These are phyloP conservation scores for Eupithecia pulchellata DNA, from an alignment of 2,888 invertebrate species.

Conservation along the genomic window DNA sequence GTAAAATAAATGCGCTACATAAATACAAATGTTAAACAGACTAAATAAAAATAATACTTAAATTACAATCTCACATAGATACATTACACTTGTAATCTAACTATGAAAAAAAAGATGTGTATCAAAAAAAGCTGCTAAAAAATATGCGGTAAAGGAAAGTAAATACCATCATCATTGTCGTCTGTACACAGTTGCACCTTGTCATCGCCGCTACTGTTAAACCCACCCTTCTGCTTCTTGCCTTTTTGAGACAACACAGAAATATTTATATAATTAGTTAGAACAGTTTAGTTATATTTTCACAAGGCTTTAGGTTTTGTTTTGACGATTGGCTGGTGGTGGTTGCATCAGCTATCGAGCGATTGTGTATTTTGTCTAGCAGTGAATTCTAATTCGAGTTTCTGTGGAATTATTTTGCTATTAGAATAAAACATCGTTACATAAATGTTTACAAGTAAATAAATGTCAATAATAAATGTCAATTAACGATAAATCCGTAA, in stretches of 20 bases:
- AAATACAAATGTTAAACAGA: not conserved
- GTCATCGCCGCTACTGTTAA: conserved; percentile 68
- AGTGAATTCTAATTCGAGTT: not conserved
- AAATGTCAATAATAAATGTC: not conserved
- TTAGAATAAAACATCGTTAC: not conserved
- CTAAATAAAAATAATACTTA: conserved; percentile 7
- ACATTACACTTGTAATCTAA: not conserved
- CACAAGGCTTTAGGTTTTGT: not conserved
- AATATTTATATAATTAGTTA: not conserved
- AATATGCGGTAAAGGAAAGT: conserved; percentile 43
- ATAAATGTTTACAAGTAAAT: not conserved
- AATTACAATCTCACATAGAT: not conserved
- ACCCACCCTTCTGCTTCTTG: conserved; percentile 78
- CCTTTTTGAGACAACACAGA: conserved; percentile 78
- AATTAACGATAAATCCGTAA: not conserved
- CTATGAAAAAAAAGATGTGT: not conserved
- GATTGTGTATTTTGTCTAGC: not conserved
- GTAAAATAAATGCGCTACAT: not conserved
- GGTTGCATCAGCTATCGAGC: not conserved
- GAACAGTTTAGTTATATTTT: not conserved
- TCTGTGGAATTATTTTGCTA: not conserved
- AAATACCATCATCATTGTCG: conserved; percentile 70
- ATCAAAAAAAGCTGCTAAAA: not conserved
- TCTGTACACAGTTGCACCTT: conserved; percentile 59
- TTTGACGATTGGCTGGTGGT: conserved; percentile 1